Percentiles rank a stretch among this genome's conserved stretches.
Conservation (phyloP, 2,797 vertebrate species). For the Echiichthys vipera region DNA sequence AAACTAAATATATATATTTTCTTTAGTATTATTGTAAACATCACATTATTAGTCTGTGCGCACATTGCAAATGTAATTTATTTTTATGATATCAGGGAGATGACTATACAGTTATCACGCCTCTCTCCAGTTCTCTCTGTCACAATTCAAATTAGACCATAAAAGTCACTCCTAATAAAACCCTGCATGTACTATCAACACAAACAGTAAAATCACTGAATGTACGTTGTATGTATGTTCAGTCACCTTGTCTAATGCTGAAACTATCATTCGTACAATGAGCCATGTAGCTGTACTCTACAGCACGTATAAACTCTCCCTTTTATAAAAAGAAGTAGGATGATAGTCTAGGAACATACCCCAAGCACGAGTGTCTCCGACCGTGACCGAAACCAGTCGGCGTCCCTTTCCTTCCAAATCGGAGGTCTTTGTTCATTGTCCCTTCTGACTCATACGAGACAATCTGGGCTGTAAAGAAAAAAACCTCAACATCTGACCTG, state of each 20-base stretch:
- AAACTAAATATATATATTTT: too few relatives aligned
- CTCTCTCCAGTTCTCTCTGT: not conserved
- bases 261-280: not conserved
- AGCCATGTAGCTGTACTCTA: not conserved
- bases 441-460: constrained; percentile 39
- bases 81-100: not conserved
- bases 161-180: not conserved
- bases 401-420: constrained; percentile 68
- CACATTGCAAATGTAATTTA: not conserved
- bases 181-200: not conserved
- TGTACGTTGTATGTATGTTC: not conserved
- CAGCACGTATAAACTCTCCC: constrained; percentile 34
- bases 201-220: not conserved
- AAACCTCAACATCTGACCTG: constrained; percentile 36
- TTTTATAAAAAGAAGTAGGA: constrained; percentile 42
- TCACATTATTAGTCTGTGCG: not conserved
- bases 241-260: not conserved
- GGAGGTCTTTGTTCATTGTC: constrained; percentile 81
- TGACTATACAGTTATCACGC: not conserved
- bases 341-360: constrained; percentile 75
- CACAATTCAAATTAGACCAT: not conserved
- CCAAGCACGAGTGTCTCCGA: constrained; percentile 84
- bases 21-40: too few relatives aligned
- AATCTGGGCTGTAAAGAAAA: constrained; percentile 24
- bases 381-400: constrained; percentile 70